phyloP scores from a whole-genome alignment of 2,113 vertebrate species.

The Callionymus lyra region DNA sequence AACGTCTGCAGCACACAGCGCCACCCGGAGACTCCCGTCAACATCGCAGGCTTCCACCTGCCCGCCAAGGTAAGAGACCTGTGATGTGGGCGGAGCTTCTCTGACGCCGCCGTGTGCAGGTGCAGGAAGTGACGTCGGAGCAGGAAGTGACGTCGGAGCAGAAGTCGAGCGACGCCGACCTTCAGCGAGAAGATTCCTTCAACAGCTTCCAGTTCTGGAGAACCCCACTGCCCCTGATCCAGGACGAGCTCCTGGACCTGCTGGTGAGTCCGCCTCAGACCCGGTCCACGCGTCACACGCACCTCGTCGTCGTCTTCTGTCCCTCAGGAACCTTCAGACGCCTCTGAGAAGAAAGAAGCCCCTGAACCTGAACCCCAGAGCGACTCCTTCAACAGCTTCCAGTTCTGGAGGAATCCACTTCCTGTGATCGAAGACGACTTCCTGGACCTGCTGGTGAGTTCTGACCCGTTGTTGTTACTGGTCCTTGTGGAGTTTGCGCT shows the following conservation, averaged over 20 bases:
- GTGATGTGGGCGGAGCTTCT: not conserved
- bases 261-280: constrained; percentile 62
- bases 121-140: too few species aligned
- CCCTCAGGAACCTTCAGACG: constrained; percentile 5
- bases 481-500: too few species aligned
- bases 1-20: constrained; percentile 65
- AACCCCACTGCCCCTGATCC: constrained; percentile 36
- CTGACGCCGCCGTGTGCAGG: not conserved
- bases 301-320: not conserved
- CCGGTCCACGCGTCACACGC: not conserved
- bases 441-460: constrained; percentile 76
- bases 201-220: not conserved
- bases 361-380: not conserved
- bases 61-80: constrained; percentile 72
- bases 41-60: constrained; percentile 84
- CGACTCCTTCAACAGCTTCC: constrained; percentile 71
- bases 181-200: not conserved
- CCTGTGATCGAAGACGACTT: constrained; percentile 71
- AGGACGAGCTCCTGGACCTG: constrained; percentile 70
- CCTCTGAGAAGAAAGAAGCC: not conserved
- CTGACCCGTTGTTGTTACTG: too few species aligned
- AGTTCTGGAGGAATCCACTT: constrained; percentile 80
- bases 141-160: not conserved
- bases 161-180: not conserved
- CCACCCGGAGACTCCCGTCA: constrained; percentile 81